A percentile compares a stretch with the other conserved stretches of the same genome.
Evolutionary conservation across 2,797 vertebrate genomes (phyloP).

Genomic region (Pantherophis alleghaniensis): DNA sequence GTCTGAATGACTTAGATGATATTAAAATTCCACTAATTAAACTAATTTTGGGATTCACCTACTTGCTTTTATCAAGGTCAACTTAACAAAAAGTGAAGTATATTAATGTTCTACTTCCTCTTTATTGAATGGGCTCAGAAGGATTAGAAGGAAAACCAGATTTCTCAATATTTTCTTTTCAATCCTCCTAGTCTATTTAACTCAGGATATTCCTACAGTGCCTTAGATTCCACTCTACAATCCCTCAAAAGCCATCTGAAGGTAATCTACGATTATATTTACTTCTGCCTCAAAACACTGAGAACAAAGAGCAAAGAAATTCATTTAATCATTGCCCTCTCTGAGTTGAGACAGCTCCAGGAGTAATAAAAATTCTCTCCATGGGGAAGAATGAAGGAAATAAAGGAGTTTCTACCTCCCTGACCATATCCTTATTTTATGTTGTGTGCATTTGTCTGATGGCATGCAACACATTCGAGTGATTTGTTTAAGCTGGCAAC

Average conservation of each 20-base stretch:
- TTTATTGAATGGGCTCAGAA: constrained; percentile 57
- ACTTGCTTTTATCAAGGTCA: constrained; percentile 65
- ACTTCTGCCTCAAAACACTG: background rate
- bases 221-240: background rate
- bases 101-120: constrained; percentile 55
- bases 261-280: background rate
- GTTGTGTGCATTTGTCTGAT: background rate
- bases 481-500: background rate
- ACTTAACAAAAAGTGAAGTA: constrained; percentile 52
- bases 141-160: constrained; percentile 45
- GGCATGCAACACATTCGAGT: background rate
- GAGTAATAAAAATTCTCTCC: background rate
- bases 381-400: background rate
- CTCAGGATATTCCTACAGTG: constrained; percentile 23
- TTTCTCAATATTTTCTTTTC: constrained; percentile 41
- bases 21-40: constrained; percentile 66
- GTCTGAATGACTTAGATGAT: constrained; percentile 51
- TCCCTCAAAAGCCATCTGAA: background rate
- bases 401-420: background rate
- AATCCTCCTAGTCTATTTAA: constrained; percentile 59
- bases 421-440: background rate
- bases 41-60: constrained; percentile 61
- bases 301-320: constrained; percentile 13
- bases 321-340: constrained; percentile 19
- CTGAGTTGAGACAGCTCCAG: background rate